Percentiles rank a stretch among this genome's conserved stretches.
Evolutionary conservation across 2,888 invertebrate genomes (phyloP).

Genomic region (Heliothis peltigera): DNA sequence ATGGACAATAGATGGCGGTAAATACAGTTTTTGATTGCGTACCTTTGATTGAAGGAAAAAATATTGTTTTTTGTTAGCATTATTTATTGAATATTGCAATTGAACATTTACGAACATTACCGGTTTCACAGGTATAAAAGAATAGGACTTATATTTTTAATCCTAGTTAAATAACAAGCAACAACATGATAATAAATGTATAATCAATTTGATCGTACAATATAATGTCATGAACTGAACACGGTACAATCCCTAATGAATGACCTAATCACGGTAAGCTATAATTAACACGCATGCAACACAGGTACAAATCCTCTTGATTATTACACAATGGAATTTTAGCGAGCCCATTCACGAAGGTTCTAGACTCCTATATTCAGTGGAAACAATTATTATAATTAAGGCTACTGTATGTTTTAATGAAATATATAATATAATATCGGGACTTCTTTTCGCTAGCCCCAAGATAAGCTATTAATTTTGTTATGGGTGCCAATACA

Average conservation of each 20-base stretch:
- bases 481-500: too few species aligned
- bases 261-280: conserved; percentile 26
- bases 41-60: neutral
- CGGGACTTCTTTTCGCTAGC: too few species aligned
- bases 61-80: too few species aligned
- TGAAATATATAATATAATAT: too few species aligned
- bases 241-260: conserved; percentile 35
- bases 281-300: conserved; percentile 20
- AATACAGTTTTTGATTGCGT: conserved; percentile 3
- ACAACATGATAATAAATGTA: conserved; percentile 4
- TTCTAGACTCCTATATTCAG: neutral
- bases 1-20: conserved; percentile 32
- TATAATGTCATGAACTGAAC: conserved; percentile 14
- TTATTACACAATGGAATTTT: neutral
- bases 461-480: too few species aligned
- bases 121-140: too few species aligned
- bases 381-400: neutral
- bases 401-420: neutral
- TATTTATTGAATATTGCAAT: too few species aligned
- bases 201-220: conserved; percentile 18
- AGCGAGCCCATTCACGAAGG: neutral
- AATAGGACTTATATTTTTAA: too few species aligned
- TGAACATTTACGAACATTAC: too few species aligned
- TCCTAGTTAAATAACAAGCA: too few species aligned
- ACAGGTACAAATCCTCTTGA: neutral